Evolutionary conservation across 2,888 invertebrate species (phyloP), one percentile per base, ranked within the genome.

Genomic region (Subacronicta megacephala): DNA sequence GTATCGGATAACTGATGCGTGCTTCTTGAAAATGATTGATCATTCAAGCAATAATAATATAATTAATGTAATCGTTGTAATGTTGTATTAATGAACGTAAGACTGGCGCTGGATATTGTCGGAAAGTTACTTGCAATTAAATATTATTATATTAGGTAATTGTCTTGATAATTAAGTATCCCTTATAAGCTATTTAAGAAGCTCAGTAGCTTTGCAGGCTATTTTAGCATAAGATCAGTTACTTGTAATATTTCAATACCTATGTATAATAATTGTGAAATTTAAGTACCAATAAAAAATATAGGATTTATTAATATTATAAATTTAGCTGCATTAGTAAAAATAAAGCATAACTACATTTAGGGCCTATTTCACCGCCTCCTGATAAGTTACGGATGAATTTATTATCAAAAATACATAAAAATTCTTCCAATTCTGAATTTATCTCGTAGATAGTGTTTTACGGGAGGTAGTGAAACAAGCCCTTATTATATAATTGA

Each of bases 1-100:
- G n/a, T n/a, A 12, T 12, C 7, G 1, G 9, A 29, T 38, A 2
- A n/a, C n/a, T 31, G 46, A n/a, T 44, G 13, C 16, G 6, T 47
- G 23, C 50, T 75, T 75, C 60, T 76, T 72, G 77, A 73, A 77
- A 77, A 73, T 80, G 77, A 80, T 80, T 80, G 77, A 80, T 65
- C 13, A 16, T 35, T 46, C 46, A 17, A 71, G 62, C 63, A 69
- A 64, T 66, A 55, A 57, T 52, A 31, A 31, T 29, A 29, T 31
- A 3, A 31, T 31, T 31, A 31, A 35, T 18, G 3, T 53, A 37
- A 47, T 42, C 37, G 26, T 31, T 43, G 12, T 62, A 62, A 33
- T 43, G 7, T 54, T 50, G 53, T 53, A 57, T 61, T 72, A 59
- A 54, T 42, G 57, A 62, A 54, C 18, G 72, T 54, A 73, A 74